Evolutionary conservation across 2,888 invertebrate species (phyloP).

Genomic region (Liodrosophila aerea): DNA sequence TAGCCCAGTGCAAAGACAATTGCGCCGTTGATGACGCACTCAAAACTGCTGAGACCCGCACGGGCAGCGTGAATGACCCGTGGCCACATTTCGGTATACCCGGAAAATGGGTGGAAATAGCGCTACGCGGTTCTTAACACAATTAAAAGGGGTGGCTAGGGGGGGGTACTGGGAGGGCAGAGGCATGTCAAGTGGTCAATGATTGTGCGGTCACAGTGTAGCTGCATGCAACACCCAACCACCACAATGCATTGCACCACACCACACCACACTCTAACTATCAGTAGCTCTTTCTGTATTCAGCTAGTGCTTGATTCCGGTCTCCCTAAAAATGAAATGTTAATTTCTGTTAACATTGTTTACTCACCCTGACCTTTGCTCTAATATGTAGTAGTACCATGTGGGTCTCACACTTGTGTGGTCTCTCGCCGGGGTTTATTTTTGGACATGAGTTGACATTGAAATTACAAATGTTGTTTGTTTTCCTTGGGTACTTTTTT

Average conservation of each 20-base stretch:
- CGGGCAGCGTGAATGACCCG: constrained; percentile 43
- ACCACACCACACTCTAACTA: neutral
- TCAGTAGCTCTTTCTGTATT: too few species aligned
- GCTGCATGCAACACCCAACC: constrained; percentile 1
- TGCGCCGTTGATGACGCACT: constrained; percentile 60
- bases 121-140: constrained; percentile 13
- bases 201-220: constrained; percentile 32
- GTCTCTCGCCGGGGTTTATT: constrained; percentile 2
- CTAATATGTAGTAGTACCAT: neutral
- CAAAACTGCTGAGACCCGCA: constrained; percentile 46
- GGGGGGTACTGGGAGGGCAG: neutral
- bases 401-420: neutral
- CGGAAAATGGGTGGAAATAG: constrained; percentile 4
- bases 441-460: constrained; percentile 27
- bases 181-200: constrained; percentile 23
- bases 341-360: constrained; percentile 29
- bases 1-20: constrained; percentile 48
- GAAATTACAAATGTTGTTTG: constrained; percentile 23
- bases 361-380: constrained; percentile 29
- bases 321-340: constrained; percentile 17
- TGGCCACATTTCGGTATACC: constrained; percentile 1
- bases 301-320: constrained; percentile 20
- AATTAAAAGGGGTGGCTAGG: constrained; percentile 35
- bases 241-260: neutral
- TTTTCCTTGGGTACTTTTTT: constrained; percentile 1